Evolutionary conservation across 2,888 invertebrate species (phyloP), one percentile per base, ranked within the genome.

Genomic region (Shargacucullia verbasci): DNA sequence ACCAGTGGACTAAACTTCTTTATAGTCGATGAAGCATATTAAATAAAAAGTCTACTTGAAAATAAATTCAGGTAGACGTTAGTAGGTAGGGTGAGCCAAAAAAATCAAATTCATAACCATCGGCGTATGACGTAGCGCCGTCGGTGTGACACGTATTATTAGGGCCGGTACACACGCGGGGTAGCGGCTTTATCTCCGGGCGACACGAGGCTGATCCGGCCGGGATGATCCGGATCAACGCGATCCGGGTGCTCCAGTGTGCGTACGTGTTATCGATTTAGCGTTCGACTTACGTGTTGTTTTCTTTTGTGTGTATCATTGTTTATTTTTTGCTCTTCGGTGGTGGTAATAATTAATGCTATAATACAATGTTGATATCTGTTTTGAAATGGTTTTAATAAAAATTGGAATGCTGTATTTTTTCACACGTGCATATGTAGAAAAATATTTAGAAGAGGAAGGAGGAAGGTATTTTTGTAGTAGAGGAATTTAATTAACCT

Each of bases 191-290:
- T 92, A 92, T 93, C 92, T 91, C 87, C 84, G 85, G 79, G 85
- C 89, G 89, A 91, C 93, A 91, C 91, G 89, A 86, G 86, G 87
- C 84, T 92, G 88, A 92, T 92, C 92, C 88, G 85, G 72, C 73
- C 78, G 80, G 87, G 91, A 88, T 93, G 76, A 93, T 91, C 93
- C 92, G 92, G 93, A 92, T 93, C 81, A 92, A 84, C 88, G 80
- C 80, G 82, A 86, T 84, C 84, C 83, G 79, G 81, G 71, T 43
- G 35, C 82, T 74, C 73, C 76, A 33, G 78, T 82, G 84, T 78
- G 83, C 80, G 79, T 75, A 66, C 67, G 57, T 47, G 73, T 76
- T 78, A 83, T 85, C 79, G 85, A 85, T 84, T 81, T 60, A 65
- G 56, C 49, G 45, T 67, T 34, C 57, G 70, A 76, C 76, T 78